phyloP scores from a whole-genome alignment of 2,888 invertebrate species.

The Dinocampus coccinellae region DNA sequence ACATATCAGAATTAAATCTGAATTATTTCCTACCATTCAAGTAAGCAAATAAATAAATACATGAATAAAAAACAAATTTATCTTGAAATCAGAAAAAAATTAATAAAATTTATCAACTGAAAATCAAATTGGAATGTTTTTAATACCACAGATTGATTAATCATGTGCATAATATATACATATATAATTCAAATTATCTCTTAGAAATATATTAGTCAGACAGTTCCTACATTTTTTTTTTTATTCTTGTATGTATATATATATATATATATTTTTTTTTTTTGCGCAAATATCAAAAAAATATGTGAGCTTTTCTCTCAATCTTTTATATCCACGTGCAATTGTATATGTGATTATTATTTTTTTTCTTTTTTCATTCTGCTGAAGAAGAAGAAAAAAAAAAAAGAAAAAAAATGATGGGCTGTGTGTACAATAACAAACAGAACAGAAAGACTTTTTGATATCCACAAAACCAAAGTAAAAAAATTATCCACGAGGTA shows the following conservation, averaged over 20 bases:
- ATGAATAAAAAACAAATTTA: neutral
- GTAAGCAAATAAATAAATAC: neutral
- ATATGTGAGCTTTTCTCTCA: neutral
- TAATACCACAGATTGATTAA: neutral
- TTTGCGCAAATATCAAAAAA: neutral
- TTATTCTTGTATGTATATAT: too few relatives aligned
- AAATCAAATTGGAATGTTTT: neutral
- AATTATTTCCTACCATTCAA: neutral
- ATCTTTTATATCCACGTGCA: too few relatives aligned
- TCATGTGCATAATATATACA: neutral
- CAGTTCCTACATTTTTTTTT: neutral
- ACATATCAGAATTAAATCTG: neutral
- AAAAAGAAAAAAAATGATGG: conserved; percentile 36
- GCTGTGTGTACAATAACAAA: conserved; percentile 46
- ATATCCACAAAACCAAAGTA: conserved; percentile 11
- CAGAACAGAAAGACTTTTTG: conserved; percentile 36
- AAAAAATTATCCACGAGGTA: conserved; percentile 4
- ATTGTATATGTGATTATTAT: neutral
- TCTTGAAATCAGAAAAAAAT: neutral
- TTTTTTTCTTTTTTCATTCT: neutral
- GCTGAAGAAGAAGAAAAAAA: neutral
- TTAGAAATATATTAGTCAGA: neutral
- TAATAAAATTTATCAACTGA: neutral
- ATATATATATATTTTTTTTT: neutral
- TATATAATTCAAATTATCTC: neutral